phyloP scores from a whole-genome alignment of 2,888 invertebrate species.

The Stratiomys singularior region DNA sequence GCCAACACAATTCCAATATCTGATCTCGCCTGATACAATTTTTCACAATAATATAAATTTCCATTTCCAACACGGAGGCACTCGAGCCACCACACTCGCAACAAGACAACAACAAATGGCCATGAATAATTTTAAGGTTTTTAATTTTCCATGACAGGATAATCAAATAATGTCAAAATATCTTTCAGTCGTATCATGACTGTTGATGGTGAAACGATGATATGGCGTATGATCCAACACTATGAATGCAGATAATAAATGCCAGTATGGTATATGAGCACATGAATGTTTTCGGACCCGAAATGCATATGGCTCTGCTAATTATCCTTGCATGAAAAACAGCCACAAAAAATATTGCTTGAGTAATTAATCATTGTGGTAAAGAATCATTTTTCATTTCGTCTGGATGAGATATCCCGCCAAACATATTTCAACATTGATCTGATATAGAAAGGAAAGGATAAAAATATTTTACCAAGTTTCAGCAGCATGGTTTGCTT shows the following conservation, averaged over 20 bases:
- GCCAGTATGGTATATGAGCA: not conserved
- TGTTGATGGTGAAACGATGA: constrained; percentile 39
- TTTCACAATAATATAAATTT: constrained; percentile 42
- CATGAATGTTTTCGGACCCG: constrained; percentile 3
- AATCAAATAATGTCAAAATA: constrained; percentile 48
- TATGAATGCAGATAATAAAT: not conserved
- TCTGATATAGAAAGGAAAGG: not conserved
- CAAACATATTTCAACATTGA: not conserved
- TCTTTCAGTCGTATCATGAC: constrained; percentile 34
- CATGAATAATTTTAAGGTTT: constrained; percentile 46
- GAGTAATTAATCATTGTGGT: constrained; percentile 35
- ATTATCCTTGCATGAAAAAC: constrained; percentile 40
- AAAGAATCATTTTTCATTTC: constrained; percentile 32
- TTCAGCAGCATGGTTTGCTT: too few relatives aligned
- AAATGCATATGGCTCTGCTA: constrained; percentile 35
- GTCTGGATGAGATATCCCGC: constrained; percentile 5
- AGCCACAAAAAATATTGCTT: constrained; percentile 3
- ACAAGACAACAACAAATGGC: constrained; percentile 44
- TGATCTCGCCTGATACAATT: constrained; percentile 42
- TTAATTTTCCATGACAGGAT: constrained; percentile 47
- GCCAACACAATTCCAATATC: constrained; percentile 11
- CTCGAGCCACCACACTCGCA: not conserved
- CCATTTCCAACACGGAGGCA: constrained; percentile 4
- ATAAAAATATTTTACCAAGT: too few relatives aligned
- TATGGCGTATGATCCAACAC: constrained; percentile 6